Evolutionary conservation across 2,888 invertebrate genomes (phyloP).

Genomic region (Bibio marci): DNA sequence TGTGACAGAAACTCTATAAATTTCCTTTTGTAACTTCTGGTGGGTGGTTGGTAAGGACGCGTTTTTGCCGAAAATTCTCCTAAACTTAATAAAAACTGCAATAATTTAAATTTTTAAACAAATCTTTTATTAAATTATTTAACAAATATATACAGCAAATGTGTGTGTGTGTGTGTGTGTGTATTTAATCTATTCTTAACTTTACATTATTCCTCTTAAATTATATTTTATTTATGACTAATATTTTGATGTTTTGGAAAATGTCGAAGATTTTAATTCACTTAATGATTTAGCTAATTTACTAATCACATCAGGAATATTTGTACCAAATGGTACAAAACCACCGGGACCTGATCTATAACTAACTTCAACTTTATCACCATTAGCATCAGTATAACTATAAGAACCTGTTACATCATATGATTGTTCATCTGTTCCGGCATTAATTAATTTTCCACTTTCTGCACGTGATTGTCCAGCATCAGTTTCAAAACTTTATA

Average conservation of each 20-base stretch:
- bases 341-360: slow-evolving; percentile 30
- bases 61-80: too few relatives aligned
- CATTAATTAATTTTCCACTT: slow-evolving; percentile 24
- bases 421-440: slow-evolving; percentile 23
- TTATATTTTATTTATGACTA: too few relatives aligned
- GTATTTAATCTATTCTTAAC: too few relatives aligned
- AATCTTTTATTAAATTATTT: too few relatives aligned
- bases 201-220: too few relatives aligned
- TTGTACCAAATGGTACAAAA: slow-evolving; percentile 20
- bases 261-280: background rate
- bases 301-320: slow-evolving; percentile 11
- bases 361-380: slow-evolving; percentile 22
- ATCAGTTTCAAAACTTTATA: slow-evolving; percentile 15
- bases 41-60: too few relatives aligned
- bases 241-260: background rate
- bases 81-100: too few relatives aligned
- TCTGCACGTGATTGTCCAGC: slow-evolving; percentile 24
- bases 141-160: too few relatives aligned
- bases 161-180: too few relatives aligned
- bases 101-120: too few relatives aligned
- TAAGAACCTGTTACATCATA: slow-evolving; percentile 28
- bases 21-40: too few relatives aligned
- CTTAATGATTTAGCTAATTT: slow-evolving; percentile 2
- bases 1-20: too few relatives aligned
- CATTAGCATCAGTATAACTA: slow-evolving; percentile 29